Evolutionary conservation across 2,888 invertebrate genomes (phyloP), one percentile per base, ranked within the genome.

Genomic region (Rhingia rostrata): DNA sequence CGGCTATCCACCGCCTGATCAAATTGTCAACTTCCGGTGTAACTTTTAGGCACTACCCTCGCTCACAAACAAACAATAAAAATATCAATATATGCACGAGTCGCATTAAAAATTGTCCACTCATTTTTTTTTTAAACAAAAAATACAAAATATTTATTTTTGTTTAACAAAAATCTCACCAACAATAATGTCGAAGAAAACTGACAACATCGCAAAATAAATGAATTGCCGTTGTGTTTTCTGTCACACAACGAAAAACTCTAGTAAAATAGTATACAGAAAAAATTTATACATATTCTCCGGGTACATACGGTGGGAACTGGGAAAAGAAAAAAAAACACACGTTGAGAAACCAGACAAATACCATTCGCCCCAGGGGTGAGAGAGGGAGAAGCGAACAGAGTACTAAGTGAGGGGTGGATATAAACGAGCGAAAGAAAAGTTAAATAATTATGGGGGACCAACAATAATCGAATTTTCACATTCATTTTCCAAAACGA

Each of bases 211-310:
- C 22, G 73, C 73, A 51, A 73, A 77, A 45, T 51, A 43, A 47
- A 41, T 47, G 37, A 63, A 49, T 74, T 63, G 61, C 67, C 67
- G 53, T 51, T 66, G 64, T 66, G 64, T 75, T 75, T 60, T 64
- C 33, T 64, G 51, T 66, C 66, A 72, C 60, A 63, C 74, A 56
- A 49, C 41, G 51, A 64, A 49, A 74, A 74, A 74, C 72, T 64
- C 78, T 78, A 70, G 78, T 79, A 70, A 72, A 79, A 79, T 72
- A 79, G 78, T 79, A 79, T 53, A 53, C 53, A 66, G 56, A 58
- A 32, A 39, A 30, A 32, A 10, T 30, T 14, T 33, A 30, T 58
- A 22, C 10, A 49, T 70, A 22, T 22, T 22, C 22, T 22, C 22
- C 10, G n/a, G 56, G 43, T 30, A 43, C 43, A n/a, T 14, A 67